phyloP scores from a whole-genome alignment of 2,797 vertebrate genomes.

The Cirrhinus molitorella region DNA sequence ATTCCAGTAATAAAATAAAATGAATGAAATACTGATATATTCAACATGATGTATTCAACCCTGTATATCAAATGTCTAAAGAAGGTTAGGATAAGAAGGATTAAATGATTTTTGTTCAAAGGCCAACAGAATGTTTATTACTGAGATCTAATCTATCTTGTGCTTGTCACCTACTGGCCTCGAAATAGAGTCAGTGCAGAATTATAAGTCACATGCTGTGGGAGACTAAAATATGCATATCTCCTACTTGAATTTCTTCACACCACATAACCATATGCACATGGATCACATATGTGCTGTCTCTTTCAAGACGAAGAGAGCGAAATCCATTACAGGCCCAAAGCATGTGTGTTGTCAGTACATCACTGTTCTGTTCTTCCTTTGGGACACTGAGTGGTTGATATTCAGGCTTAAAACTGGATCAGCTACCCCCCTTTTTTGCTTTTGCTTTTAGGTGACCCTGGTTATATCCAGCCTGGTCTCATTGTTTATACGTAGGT shows the following conservation, averaged over 20 bases:
- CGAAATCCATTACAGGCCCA: neutral
- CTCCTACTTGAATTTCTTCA: neutral
- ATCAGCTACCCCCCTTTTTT: neutral
- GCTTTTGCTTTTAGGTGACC: neutral
- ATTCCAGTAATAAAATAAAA: no score
- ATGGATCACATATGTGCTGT: conserved; percentile 24
- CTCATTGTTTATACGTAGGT: no score
- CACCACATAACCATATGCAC: conserved; percentile 32
- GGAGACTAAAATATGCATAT: neutral
- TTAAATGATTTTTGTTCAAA: neutral
- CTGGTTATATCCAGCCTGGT: no score
- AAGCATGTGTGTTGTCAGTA: neutral
- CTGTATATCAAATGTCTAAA: neutral
- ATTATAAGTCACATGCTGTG: neutral
- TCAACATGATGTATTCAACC: no score
- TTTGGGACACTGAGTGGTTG: neutral
- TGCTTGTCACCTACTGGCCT: neutral
- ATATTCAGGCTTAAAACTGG: neutral
- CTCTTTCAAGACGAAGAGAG: neutral
- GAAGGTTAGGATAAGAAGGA: neutral
- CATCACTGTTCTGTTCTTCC: neutral
- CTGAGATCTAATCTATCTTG: neutral
- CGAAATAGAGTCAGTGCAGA: neutral
- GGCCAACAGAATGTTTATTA: neutral
- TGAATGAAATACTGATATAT: no score